Conservation (phyloP, 1,140 invertebrate genomes). For the Adoxophyes honmai region DNA sequence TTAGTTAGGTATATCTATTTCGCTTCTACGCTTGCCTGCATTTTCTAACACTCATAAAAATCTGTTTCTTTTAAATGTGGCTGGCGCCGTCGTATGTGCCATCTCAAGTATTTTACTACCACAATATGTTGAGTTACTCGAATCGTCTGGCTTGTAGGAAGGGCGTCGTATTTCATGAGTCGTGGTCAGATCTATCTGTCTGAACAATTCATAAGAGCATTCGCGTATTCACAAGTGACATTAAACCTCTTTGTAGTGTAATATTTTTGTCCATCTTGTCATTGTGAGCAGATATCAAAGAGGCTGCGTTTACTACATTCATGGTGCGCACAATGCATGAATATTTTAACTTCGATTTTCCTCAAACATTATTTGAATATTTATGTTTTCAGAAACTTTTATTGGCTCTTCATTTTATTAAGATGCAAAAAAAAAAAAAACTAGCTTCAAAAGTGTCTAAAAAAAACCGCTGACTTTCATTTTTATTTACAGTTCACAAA, state of each 20-base stretch:
- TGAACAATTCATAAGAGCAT: constrained; percentile 58
- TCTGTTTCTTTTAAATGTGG: background rate
- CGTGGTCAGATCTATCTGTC: constrained; percentile 70
- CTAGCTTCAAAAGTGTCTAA: background rate
- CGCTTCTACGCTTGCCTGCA: too few relatives aligned
- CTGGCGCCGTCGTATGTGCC: constrained; percentile 58
- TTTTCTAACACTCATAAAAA: too few relatives aligned
- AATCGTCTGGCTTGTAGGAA: constrained; percentile 36
- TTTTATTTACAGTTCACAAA: constrained; percentile 6
- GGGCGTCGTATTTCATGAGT: constrained; percentile 67
- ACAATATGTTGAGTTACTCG: constrained; percentile 53
- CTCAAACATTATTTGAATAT: background rate
- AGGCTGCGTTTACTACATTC: constrained; percentile 45
- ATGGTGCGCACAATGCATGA: constrained; percentile 38
- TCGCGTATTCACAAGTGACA: constrained; percentile 48
- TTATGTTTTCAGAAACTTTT: too few relatives aligned
- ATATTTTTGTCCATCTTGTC: constrained; percentile 52
- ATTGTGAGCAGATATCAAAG: constrained; percentile 59
- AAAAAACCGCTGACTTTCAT: background rate
- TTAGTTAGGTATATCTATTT: background rate
- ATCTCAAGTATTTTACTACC: constrained; percentile 17
- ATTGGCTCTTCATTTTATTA: too few relatives aligned
- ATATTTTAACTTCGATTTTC: constrained; percentile 25
- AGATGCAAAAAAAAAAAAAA: too few relatives aligned
- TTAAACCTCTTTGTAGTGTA: constrained; percentile 63